phyloP scores from a whole-genome alignment of 2,797 vertebrate genomes.

The Acanthurus lineatus region DNA sequence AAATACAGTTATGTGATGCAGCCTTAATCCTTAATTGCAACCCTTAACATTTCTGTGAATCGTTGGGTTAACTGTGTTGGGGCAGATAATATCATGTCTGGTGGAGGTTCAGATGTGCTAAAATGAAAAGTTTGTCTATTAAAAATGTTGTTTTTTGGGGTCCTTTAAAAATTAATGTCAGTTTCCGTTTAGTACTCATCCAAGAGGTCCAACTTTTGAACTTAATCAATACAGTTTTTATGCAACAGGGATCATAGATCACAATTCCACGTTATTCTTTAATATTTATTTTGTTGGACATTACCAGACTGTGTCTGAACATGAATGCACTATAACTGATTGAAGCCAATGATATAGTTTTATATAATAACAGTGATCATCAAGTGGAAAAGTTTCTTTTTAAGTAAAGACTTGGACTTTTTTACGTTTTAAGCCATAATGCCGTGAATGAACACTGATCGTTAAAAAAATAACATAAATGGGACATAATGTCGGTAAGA shows the following conservation, averaged over 20 bases:
- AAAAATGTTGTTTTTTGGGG: background rate
- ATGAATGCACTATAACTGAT: background rate
- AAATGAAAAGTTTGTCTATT: background rate
- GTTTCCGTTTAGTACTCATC: too few relatives aligned
- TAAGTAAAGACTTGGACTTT: background rate
- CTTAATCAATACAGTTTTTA: background rate
- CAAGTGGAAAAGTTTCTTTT: background rate
- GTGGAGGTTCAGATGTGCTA: background rate
- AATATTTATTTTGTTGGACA: background rate
- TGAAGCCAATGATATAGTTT: background rate
- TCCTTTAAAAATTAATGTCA: background rate
- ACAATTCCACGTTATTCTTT: background rate
- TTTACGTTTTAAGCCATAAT: conserved; percentile 16
- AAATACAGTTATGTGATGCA: background rate
- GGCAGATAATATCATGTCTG: background rate
- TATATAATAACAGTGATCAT: background rate
- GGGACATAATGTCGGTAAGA: background rate
- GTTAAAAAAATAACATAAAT: background rate
- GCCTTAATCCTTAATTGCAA: background rate
- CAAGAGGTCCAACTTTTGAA: background rate
- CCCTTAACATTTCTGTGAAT: background rate
- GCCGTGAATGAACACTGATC: background rate
- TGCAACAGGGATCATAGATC: background rate
- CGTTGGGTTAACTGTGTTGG: background rate
- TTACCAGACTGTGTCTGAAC: background rate